Evolutionary conservation across 35 echinoderm and acorn worm species (phyloP).

Genomic region (Acanthaster planci): DNA sequence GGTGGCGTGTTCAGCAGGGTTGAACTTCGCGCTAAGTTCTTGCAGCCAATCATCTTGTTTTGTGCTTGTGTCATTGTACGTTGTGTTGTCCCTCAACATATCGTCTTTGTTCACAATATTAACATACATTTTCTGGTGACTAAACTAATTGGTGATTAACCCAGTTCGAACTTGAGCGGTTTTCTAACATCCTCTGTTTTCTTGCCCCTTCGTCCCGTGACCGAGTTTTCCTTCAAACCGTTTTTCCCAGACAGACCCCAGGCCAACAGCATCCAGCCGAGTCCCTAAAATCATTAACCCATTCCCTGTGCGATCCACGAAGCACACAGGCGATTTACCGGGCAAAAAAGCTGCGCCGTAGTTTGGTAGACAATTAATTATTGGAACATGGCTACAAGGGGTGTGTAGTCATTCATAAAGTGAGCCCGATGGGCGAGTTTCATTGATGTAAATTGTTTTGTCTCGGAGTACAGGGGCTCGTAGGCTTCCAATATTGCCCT

Average conservation of each 20-base stretch:
- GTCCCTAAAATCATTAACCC: conserved; percentile 23
- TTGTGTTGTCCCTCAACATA: background rate
- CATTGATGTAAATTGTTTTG: conserved; percentile 23
- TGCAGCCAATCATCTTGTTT: background rate
- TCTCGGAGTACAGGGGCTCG: background rate
- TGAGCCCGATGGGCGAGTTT: background rate
- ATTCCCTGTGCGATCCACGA: background rate
- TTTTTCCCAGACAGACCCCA: background rate
- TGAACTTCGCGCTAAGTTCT: background rate
- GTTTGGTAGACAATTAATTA: conserved; percentile 3
- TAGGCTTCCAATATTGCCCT: background rate
- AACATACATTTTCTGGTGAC: background rate
- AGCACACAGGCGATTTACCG: background rate
- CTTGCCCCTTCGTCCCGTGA: background rate
- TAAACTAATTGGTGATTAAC: conserved; percentile 7
- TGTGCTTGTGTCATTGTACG: background rate
- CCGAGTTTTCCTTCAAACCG: background rate
- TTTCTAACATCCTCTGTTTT: background rate
- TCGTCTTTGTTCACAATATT: background rate
- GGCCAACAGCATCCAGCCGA: background rate
- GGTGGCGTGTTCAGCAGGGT: background rate
- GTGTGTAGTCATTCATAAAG: conserved; percentile 3
- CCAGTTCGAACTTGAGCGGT: background rate
- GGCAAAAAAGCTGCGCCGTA: background rate
- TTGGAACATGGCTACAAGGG: conserved; percentile 6